phyloP scores from a whole-genome alignment of 2,113 vertebrate species.

The Gracilinanus agilis region DNA sequence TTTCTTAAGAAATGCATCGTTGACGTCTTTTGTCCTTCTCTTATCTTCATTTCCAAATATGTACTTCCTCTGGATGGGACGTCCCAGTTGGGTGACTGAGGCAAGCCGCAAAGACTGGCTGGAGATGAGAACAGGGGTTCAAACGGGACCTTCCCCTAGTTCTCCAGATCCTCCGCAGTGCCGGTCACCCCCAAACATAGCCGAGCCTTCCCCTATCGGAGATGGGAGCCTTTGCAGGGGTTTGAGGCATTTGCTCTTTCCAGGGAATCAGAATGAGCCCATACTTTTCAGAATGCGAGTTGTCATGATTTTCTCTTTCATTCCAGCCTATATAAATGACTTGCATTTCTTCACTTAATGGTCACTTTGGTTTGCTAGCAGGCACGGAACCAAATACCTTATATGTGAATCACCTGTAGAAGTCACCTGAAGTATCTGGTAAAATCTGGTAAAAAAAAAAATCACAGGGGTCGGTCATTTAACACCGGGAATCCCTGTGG shows the following conservation, averaged over 20 bases:
- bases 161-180: neutral
- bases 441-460: too few species aligned
- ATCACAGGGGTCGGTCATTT: neutral
- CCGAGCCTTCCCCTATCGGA: neutral
- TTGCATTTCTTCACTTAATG: neutral
- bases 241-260: neutral
- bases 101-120: neutral
- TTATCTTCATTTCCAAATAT: neutral
- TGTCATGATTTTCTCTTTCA: neutral
- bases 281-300: neutral
- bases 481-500: neutral
- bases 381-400: neutral
- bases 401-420: neutral
- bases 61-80: neutral
- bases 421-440: neutral
- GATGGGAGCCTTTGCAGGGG: neutral
- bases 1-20: neutral
- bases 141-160: neutral
- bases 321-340: neutral
- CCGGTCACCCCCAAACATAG: neutral
- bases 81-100: neutral
- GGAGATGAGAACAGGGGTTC: neutral
- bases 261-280: neutral
- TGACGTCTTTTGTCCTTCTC: neutral
- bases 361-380: neutral